Conservation (phyloP, 2,888 invertebrate genomes). For the Elaeidobius kamerunicus region DNA sequence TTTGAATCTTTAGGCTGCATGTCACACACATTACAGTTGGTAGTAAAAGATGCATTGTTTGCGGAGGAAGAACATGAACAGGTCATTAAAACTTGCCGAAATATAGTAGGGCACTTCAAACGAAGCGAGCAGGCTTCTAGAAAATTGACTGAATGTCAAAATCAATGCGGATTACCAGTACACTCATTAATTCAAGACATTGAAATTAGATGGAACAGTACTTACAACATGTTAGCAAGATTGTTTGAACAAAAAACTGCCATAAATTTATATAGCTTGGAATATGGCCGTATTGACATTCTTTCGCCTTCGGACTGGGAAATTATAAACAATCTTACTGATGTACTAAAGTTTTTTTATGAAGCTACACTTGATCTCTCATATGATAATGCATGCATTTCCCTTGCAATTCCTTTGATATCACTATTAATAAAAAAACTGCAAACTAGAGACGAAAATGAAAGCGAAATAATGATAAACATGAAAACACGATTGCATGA, state of each 20-base stretch:
- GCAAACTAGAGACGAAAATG: background rate
- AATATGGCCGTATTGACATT: background rate
- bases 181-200: background rate
- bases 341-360: background rate
- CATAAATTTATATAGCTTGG: background rate
- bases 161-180: background rate
- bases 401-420: background rate
- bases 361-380: background rate
- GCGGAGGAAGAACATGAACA: background rate
- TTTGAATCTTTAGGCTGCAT: background rate
- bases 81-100: background rate
- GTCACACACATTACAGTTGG: slow-evolving; percentile 3
- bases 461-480: background rate
- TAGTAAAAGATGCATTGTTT: slow-evolving; percentile 9
- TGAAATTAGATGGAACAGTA: background rate
- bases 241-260: background rate
- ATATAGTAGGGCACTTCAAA: slow-evolving; percentile 1
- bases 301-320: background rate
- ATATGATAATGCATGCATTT: background rate
- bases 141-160: background rate
- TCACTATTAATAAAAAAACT: background rate
- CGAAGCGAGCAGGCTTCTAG: background rate
- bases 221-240: background rate
- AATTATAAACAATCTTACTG: background rate
- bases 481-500: background rate